These are phyloP conservation scores for Ctenopoma multispine DNA, from an alignment of 2,797 vertebrate species.

Conservation along the genomic window DNA sequence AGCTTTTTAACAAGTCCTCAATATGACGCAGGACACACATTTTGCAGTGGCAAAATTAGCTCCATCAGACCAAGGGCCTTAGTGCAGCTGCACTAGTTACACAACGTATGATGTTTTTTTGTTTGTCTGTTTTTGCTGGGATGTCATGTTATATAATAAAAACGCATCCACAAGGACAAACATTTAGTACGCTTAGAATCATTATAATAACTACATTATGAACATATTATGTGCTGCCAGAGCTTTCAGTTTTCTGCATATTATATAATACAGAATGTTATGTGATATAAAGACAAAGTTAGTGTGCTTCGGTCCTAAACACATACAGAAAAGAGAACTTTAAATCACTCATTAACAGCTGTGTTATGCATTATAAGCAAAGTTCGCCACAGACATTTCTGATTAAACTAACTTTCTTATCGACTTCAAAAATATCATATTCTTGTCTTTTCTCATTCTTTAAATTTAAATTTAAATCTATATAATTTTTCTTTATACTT, in stretches of 20 bases:
- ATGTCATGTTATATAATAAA: background rate
- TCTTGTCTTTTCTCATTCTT: too few species aligned
- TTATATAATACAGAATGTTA: background rate
- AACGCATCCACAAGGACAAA: background rate
- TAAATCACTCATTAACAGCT: background rate
- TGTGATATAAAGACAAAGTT: background rate
- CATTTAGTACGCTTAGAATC: background rate
- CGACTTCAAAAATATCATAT: too few species aligned
- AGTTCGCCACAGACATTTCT: background rate
- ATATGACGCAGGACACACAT: background rate
- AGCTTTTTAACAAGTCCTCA: slow-evolving; percentile 4
- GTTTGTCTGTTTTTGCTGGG: background rate
- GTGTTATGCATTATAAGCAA: too few species aligned
- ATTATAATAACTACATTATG: background rate
- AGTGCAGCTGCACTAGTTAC: background rate
- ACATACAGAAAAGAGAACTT: background rate
- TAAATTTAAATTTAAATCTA: too few species aligned
- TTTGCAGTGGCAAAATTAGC: background rate
- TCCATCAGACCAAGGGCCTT: background rate
- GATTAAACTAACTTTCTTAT: background rate
- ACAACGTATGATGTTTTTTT: background rate
- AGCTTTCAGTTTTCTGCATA: background rate
- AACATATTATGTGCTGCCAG: background rate
- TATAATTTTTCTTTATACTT: too few species aligned
- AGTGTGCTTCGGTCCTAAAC: background rate